These are phyloP conservation scores for Felis catus DNA, from an alignment of 2,113 vertebrate species.

Conservation along the genomic window F.catus_Fca126_mat1.0 CM031421.1:87483501-87484000, in stretches of 20 bases:
- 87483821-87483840: background rate
- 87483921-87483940: background rate
- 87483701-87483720: background rate
- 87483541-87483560: background rate
- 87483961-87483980: background rate
- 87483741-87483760: background rate
- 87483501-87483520: background rate
- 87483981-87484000: fast-evolving
- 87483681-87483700: background rate
- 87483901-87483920: background rate
- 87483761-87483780: background rate
- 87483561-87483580: background rate
- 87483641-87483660: background rate
- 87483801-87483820: background rate
- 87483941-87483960: background rate
- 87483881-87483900: background rate
- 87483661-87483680: background rate
- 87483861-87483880: background rate
- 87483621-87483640: background rate
- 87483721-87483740: background rate
- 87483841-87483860: background rate
- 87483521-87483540: background rate
- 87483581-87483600: background rate
- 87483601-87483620: background rate
- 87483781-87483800: background rate